A percentile compares a stretch with the other conserved stretches of the same genome.
Evolutionary conservation across 2,797 vertebrate genomes (phyloP).

Genomic region (Strix occidentalis): DNA sequence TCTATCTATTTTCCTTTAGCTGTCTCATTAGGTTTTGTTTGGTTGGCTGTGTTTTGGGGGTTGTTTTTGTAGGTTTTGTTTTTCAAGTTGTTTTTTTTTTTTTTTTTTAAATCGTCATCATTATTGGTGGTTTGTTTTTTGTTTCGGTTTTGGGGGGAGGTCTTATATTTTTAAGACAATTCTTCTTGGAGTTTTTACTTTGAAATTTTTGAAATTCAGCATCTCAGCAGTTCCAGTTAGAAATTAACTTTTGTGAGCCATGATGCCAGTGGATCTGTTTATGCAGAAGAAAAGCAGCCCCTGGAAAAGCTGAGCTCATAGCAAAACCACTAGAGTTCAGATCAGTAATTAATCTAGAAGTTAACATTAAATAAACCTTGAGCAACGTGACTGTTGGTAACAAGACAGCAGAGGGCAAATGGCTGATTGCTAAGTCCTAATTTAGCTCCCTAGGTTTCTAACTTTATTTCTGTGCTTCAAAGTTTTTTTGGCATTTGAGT

Average conservation of each 20-base stretch:
- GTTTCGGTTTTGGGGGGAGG: neutral
- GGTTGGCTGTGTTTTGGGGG: neutral
- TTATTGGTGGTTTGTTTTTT: neutral
- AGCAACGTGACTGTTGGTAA: neutral
- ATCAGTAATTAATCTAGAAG: neutral
- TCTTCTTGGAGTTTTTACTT: neutral
- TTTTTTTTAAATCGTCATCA: neutral
- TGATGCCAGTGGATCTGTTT: neutral
- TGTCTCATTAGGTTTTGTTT: neutral
- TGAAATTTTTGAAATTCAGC: neutral
- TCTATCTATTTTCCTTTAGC: neutral
- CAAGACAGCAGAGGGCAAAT: neutral
- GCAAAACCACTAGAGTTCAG: neutral
- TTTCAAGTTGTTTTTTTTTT: too few species aligned
- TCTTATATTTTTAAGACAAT: neutral
- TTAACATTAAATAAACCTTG: neutral
- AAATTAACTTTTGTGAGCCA: neutral
- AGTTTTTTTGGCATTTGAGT: neutral
- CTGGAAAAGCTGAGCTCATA: neutral
- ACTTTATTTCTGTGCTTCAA: neutral
- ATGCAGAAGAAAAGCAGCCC: neutral
- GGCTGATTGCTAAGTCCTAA: neutral
- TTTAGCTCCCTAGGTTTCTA: neutral
- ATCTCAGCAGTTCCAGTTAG: neutral
- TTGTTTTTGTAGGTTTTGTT: neutral